Percentiles rank a stretch among this genome's conserved stretches.
phyloP scores from a whole-genome alignment of 1,140 invertebrate genomes.

The Drosophila baimaii region DNA sequence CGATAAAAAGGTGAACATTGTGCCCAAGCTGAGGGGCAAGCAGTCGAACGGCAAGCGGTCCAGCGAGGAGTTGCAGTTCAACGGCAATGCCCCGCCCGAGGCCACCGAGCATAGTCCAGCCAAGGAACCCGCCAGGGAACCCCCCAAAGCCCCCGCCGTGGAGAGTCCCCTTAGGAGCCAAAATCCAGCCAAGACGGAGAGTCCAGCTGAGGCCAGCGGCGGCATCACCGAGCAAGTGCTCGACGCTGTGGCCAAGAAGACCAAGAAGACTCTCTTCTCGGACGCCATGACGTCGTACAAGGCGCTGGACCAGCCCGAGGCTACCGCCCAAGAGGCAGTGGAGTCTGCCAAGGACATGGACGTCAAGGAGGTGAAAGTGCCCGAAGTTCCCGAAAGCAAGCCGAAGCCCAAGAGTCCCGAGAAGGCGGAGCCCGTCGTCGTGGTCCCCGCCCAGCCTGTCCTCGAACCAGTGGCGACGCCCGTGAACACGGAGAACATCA shows the following conservation, averaged over 20 bases:
- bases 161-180: conserved; percentile 4
- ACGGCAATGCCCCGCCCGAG: conserved; percentile 16
- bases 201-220: conserved; percentile 27
- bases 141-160: background rate
- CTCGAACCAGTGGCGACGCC: background rate
- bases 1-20: conserved; percentile 75
- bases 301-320: conserved; percentile 4
- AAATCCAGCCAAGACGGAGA: background rate
- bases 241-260: conserved; percentile 78
- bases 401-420: conserved; percentile 32
- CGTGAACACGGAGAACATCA: background rate
- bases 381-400: conserved; percentile 16
- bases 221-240: conserved; percentile 70
- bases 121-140: conserved; percentile 25
- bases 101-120: background rate
- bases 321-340: conserved; percentile 4
- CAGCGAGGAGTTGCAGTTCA: conserved; percentile 49
- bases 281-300: conserved; percentile 42
- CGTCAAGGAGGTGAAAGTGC: conserved; percentile 16
- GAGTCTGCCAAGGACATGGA: conserved; percentile 9
- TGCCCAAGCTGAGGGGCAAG: conserved; percentile 84
- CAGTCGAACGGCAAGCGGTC: conserved; percentile 72
- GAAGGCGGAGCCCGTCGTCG: background rate
- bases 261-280: conserved; percentile 71
- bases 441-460: background rate